A percentile compares a stretch with the other conserved stretches of the same genome.
phyloP scores from a whole-genome alignment of 2,797 vertebrate genomes.

The Malurus splendens region DNA sequence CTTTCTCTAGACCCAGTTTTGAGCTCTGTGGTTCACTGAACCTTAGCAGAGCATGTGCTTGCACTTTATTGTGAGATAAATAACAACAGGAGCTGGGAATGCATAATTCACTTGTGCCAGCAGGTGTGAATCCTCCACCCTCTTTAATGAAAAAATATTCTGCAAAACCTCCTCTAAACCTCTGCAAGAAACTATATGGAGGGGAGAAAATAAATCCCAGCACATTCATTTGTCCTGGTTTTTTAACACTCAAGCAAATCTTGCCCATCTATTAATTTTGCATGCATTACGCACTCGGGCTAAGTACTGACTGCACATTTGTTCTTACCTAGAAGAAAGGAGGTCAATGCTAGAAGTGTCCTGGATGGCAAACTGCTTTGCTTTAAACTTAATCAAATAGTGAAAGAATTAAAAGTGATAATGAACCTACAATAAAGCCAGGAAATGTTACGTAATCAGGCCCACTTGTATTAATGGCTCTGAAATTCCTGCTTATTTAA shows the following conservation, averaged over 20 bases:
- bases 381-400: not conserved
- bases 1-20: not conserved
- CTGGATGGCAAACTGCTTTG: not conserved
- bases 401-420: slow-evolving; percentile 9
- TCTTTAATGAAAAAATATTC: not conserved
- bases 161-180: not conserved
- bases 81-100: not conserved
- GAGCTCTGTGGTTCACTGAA: not conserved
- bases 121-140: not conserved
- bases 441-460: not conserved
- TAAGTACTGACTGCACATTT: not conserved
- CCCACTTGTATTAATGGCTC: not conserved
- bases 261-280: slow-evolving; percentile 16
- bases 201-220: not conserved
- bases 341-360: not conserved
- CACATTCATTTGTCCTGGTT: not conserved
- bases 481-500: not conserved
- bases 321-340: not conserved
- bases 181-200: not conserved
- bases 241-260: not conserved
- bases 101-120: not conserved
- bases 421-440: not conserved
- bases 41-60: not conserved
- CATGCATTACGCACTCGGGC: not conserved
- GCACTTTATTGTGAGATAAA: not conserved